A percentile compares a stretch with the other conserved stretches of the same genome.
phyloP scores from a whole-genome alignment of 2,113 vertebrate species.

The Oncorhynchus mykiss region DNA sequence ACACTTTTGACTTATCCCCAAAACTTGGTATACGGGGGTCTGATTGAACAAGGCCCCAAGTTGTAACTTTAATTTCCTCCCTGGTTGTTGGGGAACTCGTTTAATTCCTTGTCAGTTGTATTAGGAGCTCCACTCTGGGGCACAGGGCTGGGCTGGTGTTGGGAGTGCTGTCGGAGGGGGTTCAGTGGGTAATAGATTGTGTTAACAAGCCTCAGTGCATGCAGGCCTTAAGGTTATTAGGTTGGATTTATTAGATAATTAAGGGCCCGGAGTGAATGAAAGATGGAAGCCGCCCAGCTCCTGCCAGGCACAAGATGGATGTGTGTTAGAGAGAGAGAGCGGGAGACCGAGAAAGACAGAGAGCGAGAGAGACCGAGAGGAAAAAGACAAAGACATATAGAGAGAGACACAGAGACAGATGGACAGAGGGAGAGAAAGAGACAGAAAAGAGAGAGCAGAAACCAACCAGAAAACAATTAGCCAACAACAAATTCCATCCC shows the following conservation, averaged over 20 bases:
- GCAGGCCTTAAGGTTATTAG: conserved; percentile 45
- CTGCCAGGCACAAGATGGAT: conserved; percentile 31
- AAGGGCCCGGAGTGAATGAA: conserved; percentile 40
- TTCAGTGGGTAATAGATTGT: conserved; percentile 48
- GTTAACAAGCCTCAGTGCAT: conserved; percentile 46
- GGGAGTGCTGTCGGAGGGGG: conserved; percentile 6
- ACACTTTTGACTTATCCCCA: too few relatives aligned
- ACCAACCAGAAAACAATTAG: too few relatives aligned
- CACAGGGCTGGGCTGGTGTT: neutral
- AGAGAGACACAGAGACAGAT: too few relatives aligned
- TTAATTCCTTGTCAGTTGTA: neutral
- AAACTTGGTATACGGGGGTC: too few relatives aligned
- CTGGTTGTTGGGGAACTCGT: neutral
- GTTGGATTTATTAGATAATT: conserved; percentile 54
- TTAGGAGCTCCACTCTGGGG: neutral
- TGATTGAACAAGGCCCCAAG: too few relatives aligned
- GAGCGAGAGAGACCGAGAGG: too few relatives aligned
- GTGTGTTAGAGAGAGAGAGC: neutral
- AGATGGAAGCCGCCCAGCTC: conserved; percentile 21
- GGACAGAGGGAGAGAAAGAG: too few relatives aligned
- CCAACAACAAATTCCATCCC: too few relatives aligned
- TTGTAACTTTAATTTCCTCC: neutral
- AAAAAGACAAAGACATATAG: too few relatives aligned
- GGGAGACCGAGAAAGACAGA: too few relatives aligned
- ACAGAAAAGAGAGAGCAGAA: too few relatives aligned